These are phyloP conservation scores for Tribolium freemani DNA, from an alignment of 2,888 invertebrate genomes.

Conservation along the genomic window DNA sequence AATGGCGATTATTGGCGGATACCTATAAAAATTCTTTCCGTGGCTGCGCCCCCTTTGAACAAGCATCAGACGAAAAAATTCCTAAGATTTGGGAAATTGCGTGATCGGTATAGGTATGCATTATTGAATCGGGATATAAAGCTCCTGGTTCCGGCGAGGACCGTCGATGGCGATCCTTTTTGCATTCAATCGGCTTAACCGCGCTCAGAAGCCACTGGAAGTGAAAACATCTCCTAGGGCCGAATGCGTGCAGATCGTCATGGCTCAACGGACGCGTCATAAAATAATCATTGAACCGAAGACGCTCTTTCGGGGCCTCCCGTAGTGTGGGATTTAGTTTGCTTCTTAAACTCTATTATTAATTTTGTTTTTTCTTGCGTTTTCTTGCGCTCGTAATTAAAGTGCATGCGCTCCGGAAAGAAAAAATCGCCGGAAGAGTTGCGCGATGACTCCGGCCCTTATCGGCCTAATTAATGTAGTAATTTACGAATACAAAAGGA, in stretches of 20 bases:
- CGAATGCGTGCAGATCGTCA: slow-evolving; percentile 41
- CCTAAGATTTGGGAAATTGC: slow-evolving; percentile 53
- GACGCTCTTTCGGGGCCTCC: slow-evolving; percentile 38
- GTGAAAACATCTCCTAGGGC: slow-evolving; percentile 31
- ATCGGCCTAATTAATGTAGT: slow-evolving; percentile 53
- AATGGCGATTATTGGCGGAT: slow-evolving; percentile 38
- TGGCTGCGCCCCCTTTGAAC: slow-evolving; percentile 41
- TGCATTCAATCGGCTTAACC: slow-evolving; percentile 40
- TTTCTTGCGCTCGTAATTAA: neutral
- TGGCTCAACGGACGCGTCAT: slow-evolving; percentile 45
- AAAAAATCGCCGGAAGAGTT: neutral
- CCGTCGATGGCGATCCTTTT: slow-evolving; percentile 28
- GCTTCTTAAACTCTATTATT: slow-evolving; percentile 3
- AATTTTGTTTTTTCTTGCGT: slow-evolving; percentile 3
- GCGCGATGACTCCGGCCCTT: slow-evolving; percentile 26
- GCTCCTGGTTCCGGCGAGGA: slow-evolving; percentile 43
- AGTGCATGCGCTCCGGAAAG: neutral
- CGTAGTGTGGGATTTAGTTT: slow-evolving; percentile 18
- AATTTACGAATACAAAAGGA: slow-evolving; percentile 50
- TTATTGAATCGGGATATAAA: slow-evolving; percentile 53
- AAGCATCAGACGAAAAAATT: slow-evolving; percentile 44
- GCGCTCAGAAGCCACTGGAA: slow-evolving; percentile 23
- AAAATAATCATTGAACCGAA: slow-evolving; percentile 50
- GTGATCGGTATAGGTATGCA: slow-evolving; percentile 52
- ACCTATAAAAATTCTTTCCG: slow-evolving; percentile 51